Conservation (phyloP, 2,113 vertebrate species). For the Campylomormyrus numenius region DNA sequence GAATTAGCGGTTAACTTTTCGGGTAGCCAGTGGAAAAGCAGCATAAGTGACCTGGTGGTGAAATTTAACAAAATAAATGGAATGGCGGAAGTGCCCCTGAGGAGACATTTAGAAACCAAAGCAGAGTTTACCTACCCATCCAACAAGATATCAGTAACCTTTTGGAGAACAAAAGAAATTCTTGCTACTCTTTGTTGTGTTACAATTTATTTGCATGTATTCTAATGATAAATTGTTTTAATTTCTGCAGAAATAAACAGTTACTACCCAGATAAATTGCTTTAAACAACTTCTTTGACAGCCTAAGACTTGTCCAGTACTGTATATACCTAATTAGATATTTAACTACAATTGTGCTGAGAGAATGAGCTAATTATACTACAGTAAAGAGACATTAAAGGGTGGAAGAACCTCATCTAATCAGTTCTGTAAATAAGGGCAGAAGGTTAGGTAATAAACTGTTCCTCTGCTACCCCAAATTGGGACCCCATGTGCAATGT, state of each 20-base stretch:
- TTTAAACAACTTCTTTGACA: neutral
- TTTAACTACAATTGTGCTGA: neutral
- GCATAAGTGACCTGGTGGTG: neutral
- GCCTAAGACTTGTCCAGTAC: neutral
- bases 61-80: neutral
- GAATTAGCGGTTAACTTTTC: neutral
- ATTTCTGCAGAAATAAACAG: neutral
- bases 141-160: neutral
- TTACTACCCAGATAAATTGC: neutral
- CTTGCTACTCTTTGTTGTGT: neutral
- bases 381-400: neutral
- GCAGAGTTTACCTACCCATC: neutral
- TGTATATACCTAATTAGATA: neutral
- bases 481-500: neutral
- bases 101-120: neutral
- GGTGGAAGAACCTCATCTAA: neutral
- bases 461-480: neutral
- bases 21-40: neutral
- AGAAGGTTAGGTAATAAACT: neutral
- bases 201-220: neutral
- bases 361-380: neutral
- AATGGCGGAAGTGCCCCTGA: neutral
- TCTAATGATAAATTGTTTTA: neutral
- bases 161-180: neutral
- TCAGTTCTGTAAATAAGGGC: constrained; percentile 53